Conservation (phyloP, 2,888 invertebrate genomes). For the Plagodis pulveraria region DNA sequence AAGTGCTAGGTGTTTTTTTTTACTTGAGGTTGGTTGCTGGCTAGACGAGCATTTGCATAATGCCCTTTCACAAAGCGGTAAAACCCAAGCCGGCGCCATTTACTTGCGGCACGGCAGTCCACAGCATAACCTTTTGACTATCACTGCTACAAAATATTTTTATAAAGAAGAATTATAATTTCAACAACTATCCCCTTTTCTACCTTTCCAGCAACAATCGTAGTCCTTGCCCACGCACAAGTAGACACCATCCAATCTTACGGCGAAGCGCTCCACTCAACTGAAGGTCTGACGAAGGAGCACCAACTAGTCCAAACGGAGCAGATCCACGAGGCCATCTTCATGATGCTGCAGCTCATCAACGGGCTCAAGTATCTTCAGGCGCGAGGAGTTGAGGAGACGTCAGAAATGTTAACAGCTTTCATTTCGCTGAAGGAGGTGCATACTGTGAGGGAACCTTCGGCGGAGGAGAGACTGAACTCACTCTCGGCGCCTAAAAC, state of each 20-base stretch:
- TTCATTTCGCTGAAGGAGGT: slow-evolving; percentile 89
- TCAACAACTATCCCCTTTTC: slow-evolving; percentile 6
- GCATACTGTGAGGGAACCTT: slow-evolving; percentile 62
- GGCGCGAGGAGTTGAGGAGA: slow-evolving; percentile 92
- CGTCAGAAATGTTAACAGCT: slow-evolving; percentile 88
- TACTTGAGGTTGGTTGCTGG: too few species aligned
- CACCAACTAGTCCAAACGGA: slow-evolving; percentile 76
- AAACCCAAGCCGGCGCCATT: too few species aligned
- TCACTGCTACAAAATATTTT: too few species aligned
- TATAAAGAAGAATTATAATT: too few species aligned
- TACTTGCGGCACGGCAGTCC: too few species aligned
- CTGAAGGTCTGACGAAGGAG: slow-evolving; percentile 76
- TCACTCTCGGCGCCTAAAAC: slow-evolving; percentile 80
- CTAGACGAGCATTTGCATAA: too few species aligned
- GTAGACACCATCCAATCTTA: slow-evolving; percentile 90
- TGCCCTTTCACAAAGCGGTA: too few species aligned
- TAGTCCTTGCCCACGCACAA: slow-evolving; percentile 90
- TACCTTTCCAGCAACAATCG: slow-evolving; percentile 88
- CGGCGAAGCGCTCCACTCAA: slow-evolving; percentile 85
- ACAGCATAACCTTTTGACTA: too few species aligned
- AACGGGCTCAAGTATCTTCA: slow-evolving; percentile 93
- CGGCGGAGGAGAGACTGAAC: slow-evolving; percentile 72
- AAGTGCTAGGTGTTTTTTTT: too few species aligned
- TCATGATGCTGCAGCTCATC: slow-evolving; percentile 92
- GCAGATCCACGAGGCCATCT: slow-evolving; percentile 88